Base-by-base conservation (phyloP, 2,797 vertebrate genomes). In the Monodelphis domestica region DNA sequence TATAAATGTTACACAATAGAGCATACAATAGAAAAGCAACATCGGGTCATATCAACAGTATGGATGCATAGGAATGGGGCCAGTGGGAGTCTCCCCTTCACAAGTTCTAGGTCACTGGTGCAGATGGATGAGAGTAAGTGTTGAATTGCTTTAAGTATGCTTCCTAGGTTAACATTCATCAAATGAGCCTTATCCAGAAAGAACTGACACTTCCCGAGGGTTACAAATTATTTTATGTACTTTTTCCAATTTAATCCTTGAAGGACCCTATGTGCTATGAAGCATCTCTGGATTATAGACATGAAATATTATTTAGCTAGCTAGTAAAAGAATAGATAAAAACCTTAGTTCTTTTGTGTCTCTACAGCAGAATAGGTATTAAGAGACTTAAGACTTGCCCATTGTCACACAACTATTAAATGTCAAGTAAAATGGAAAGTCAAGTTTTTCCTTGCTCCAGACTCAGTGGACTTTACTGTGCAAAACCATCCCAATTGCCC, bases 141-240 rank as follows among this genome's bases (percentile, higher is more conserved):
- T 2, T 53, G 28, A n/a, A 63, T 14, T 84, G 57, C 6, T 28
- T 70, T 92, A 54, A 70, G 21, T 15, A 38, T 28, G 4, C 54
- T 53, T 95, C 56, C 38, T 84, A 78, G 70, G 70, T 78, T 78
- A 78, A 45, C 24, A 84, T 84, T 84, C 70, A 84, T 50, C 38
- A 84, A 78, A 84, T 84, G 70, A 84, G 38, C 70, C 21, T 84
- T 26, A 17, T 45, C 70, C 70, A 28, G 50, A 84, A 38, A 84
- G 38, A 84, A 50, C 70, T 45, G 21, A 84, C 7, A 24, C 70
- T 45, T 78, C 26, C 17, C 45, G 4, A 84, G 2, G 9, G 38
- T 24, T 50, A 84, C 0, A 17, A 84, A 50, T 50, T 26, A 45
- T 70, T 45, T 78, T 78, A 45, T 24, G 26, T 26, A 50, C 21